Evolutionary conservation across 1,140 invertebrate species (phyloP), one percentile per base, ranked within the genome.

Genomic region (Drosophila punjabiensis): DNA sequence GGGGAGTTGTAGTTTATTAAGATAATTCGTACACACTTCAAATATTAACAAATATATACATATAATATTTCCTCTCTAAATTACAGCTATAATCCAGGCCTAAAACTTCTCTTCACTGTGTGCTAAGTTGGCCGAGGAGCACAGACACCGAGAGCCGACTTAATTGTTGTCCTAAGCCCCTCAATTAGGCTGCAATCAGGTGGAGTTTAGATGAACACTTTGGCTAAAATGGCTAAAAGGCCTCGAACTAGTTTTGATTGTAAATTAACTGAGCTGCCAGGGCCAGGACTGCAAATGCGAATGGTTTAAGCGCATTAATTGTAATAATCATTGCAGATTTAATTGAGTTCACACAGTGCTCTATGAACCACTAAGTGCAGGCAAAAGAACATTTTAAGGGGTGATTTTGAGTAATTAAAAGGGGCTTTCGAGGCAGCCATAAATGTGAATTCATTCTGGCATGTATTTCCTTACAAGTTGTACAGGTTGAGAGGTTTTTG

Each of bases 281-380:
- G 37, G 33, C 14, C 50, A 52, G 50, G 28, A 52, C n/a, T 18
- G 45, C n/a, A n/a, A n/a, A n/a, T 20, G 24, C 9, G 39, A 28
- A n/a, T 32, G 58, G 10, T 10, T 43, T 24, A 33, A 50, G 10
- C 8, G 13, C 11, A 58, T 58, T 64, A 58, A 64, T 37, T 56
- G 16, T 6, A 14, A n/a, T 28, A 37, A 56, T 56, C 8, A 37
- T 56, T 37, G 4, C 18, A 30, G 20, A 56, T 33, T 56, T 28
- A 35, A 55, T 55, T 55, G 32, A 35, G n/a, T 55, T 55, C 11
- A 55, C 50, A 52, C 50, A 55, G 14, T 3, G n/a, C n/a, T 5
- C n/a, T 8, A 8, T 11, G 9, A 18, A 18, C 16, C 48, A 28
- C 48, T 4, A 24, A 28, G 47, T 5, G 2, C 14, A 2, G 1